These are phyloP conservation scores for Callipepla squamata DNA, from an alignment of 2,113 vertebrate species.

Conservation along the genomic window DNA sequence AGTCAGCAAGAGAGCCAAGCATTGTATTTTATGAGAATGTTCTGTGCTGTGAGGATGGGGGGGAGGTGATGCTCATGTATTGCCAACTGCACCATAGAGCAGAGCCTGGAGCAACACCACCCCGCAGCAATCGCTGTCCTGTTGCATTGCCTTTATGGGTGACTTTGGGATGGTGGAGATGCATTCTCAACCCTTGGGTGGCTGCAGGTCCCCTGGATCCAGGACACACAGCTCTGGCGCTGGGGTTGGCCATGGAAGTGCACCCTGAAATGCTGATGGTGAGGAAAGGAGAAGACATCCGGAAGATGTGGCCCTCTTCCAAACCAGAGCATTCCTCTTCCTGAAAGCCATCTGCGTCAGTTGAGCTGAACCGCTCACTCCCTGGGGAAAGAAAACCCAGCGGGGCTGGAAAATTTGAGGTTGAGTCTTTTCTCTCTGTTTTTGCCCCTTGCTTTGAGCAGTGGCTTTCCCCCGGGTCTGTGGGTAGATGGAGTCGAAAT, in stretches of 20 bases:
- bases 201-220: background rate
- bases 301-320: background rate
- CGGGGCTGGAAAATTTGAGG: background rate
- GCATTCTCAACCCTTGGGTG: background rate
- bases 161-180: background rate
- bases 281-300: background rate
- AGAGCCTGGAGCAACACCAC: background rate
- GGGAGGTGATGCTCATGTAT: background rate
- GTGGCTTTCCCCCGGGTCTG: background rate
- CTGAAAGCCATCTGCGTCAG: background rate
- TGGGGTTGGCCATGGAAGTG: background rate
- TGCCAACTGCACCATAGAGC: accelerated
- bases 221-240: background rate
- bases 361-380: background rate
- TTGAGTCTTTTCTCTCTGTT: background rate
- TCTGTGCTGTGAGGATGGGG: background rate
- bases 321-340: background rate
- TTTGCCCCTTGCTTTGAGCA: background rate
- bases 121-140: background rate
- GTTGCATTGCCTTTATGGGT: background rate
- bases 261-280: background rate
- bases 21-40: background rate
- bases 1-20: background rate
- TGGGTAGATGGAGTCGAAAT: background rate
- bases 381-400: background rate